Evolutionary conservation across 2,888 invertebrate species (phyloP).

Genomic region (Liopterus haemorrhoidalis): DNA sequence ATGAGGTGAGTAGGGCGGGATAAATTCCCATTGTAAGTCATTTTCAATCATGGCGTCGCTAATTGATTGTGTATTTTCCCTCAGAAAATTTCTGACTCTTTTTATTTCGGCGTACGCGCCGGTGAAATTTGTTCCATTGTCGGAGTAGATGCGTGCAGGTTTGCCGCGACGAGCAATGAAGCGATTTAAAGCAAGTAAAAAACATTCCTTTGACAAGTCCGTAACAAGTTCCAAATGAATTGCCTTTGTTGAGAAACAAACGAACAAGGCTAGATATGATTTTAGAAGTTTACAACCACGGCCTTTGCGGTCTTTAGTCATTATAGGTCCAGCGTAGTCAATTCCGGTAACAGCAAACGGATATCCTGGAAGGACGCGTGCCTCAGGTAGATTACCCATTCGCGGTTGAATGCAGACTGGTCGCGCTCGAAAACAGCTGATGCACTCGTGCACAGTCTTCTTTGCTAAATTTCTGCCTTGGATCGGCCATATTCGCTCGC

Average conservation of each 20-base stretch:
- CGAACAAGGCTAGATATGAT: conserved; percentile 34
- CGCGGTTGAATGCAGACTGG: background rate
- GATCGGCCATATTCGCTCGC: conserved; percentile 31
- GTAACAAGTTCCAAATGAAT: conserved; percentile 34
- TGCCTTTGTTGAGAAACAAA: conserved; percentile 34
- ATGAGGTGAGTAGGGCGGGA: conserved; percentile 33
- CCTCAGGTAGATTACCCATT: conserved; percentile 16
- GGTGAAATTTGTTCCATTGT: conserved; percentile 25
- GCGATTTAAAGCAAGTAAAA: conserved; percentile 26
- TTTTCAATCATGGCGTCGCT: conserved; percentile 14
- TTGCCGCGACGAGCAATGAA: conserved; percentile 15
- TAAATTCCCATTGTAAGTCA: conserved; percentile 35
- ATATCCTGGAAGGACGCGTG: conserved; percentile 3
- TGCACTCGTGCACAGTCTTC: conserved; percentile 21
- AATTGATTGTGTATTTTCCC: conserved; percentile 8
- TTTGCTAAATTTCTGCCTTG: conserved; percentile 23
- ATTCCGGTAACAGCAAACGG: conserved; percentile 13
- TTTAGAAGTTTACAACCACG: conserved; percentile 23
- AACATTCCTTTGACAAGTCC: conserved; percentile 25
- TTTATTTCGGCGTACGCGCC: conserved; percentile 22
- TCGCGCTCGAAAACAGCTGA: conserved; percentile 19
- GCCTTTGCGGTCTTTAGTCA: conserved; percentile 13
- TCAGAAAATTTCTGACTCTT: conserved; percentile 9
- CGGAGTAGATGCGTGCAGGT: conserved; percentile 8
- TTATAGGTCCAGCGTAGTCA: conserved; percentile 20